Evolutionary conservation across 2,113 vertebrate species (phyloP).

Genomic region (Melanerpes aurifrons): DNA sequence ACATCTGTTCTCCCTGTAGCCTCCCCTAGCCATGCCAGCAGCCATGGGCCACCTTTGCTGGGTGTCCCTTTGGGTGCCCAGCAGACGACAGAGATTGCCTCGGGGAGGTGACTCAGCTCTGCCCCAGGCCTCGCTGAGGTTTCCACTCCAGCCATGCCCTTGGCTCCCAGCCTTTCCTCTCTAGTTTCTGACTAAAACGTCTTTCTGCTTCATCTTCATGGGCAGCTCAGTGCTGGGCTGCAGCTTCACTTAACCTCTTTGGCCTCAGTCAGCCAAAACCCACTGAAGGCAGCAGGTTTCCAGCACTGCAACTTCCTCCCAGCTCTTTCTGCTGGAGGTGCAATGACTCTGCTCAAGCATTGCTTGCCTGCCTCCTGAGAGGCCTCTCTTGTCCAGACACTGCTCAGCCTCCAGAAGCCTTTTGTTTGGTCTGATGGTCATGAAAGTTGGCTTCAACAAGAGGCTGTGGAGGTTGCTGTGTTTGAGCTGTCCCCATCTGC

Average conservation of each 20-base stretch:
- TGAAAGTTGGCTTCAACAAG: background rate
- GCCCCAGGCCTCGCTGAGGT: background rate
- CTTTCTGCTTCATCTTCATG: background rate
- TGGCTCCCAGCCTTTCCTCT: background rate
- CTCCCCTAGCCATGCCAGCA: background rate
- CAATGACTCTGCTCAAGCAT: background rate
- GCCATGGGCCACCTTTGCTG: background rate
- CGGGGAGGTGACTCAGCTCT: background rate
- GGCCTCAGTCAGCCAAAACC: background rate
- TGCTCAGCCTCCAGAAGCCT: background rate
- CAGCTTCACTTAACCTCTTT: background rate
- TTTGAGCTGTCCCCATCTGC: background rate
- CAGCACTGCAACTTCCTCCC: background rate
- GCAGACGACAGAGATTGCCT: background rate
- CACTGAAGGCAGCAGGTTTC: background rate
- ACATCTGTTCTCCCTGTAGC: background rate
- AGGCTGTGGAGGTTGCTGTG: background rate
- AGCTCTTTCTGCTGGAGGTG: background rate
- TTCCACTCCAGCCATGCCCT: background rate
- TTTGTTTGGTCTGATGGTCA: background rate
- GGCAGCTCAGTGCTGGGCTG: background rate
- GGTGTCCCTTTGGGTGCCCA: background rate
- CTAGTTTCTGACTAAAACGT: slow-evolving; percentile 1
- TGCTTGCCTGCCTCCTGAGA: background rate
- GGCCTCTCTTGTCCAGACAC: background rate